Percentiles rank a stretch among this genome's conserved stretches.
These are phyloP conservation scores for Oncorhynchus masou DNA, from an alignment of 2,113 vertebrate species.

Conservation along the genomic window DNA sequence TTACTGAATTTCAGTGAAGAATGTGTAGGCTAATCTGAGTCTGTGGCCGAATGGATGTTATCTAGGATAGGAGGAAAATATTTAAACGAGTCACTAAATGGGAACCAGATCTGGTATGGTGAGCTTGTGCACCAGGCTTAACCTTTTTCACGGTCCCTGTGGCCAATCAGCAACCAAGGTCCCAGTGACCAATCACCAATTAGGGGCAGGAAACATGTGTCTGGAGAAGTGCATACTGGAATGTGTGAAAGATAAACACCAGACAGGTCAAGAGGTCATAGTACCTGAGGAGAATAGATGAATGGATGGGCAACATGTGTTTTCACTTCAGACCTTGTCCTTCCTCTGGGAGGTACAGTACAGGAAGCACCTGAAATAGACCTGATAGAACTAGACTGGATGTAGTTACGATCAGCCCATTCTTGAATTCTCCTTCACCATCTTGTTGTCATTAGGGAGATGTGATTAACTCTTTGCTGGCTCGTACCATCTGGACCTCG, in stretches of 20 bases:
- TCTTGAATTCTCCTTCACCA: conserved; percentile 29
- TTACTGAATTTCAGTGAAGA: background rate
- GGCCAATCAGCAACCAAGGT: too few species aligned
- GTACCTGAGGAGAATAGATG: conserved; percentile 8
- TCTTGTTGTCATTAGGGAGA: conserved; percentile 38
- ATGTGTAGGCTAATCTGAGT: background rate
- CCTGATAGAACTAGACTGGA: conserved; percentile 3
- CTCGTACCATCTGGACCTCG: conserved; percentile 20
- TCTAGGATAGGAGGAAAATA: background rate
- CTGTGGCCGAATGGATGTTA: background rate
- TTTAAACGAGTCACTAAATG: background rate
- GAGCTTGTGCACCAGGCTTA: background rate
- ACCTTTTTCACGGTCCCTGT: background rate
- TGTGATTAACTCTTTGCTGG: conserved; percentile 14
- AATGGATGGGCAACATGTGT: background rate
- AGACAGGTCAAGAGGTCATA: conserved; percentile 8
- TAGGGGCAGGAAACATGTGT: background rate
- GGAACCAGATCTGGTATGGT: background rate
- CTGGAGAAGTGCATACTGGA: background rate
- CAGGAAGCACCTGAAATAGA: background rate
- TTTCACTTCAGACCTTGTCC: background rate
- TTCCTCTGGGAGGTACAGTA: background rate
- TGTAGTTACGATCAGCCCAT: conserved; percentile 26
- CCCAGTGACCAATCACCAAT: background rate
- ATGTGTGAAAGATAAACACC: background rate